Evolutionary conservation across 2,888 invertebrate species (phyloP).

Genomic region (Thera britannica): DNA sequence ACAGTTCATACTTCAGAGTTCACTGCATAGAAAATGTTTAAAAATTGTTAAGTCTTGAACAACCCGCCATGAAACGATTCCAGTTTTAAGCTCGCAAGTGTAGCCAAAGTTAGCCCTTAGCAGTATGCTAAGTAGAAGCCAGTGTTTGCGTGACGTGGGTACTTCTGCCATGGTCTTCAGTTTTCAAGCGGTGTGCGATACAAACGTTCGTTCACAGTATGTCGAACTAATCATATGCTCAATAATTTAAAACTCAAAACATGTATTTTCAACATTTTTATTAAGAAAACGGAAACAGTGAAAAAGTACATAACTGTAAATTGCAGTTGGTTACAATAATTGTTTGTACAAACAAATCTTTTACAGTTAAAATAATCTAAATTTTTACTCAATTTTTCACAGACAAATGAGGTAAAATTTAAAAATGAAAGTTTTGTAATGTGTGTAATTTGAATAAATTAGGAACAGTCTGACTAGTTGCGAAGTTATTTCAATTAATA

Average conservation of each 20-base stretch:
- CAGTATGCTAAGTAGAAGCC: too few species aligned
- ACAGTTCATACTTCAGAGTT: too few species aligned
- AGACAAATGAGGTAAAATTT: conserved; percentile 24
- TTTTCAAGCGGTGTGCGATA: too few species aligned
- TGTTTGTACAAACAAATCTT: conserved; percentile 77
- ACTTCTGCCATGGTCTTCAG: too few species aligned
- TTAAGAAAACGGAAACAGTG: conserved; percentile 85
- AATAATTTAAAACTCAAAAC: conserved; percentile 17
- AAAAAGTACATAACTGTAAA: conserved; percentile 85
- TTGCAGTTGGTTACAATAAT: conserved; percentile 78
- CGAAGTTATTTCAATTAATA: conserved; percentile 14
- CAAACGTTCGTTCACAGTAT: too few species aligned
- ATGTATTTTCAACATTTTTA: conserved; percentile 82
- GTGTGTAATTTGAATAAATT: conserved; percentile 17
- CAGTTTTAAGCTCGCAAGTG: too few species aligned
- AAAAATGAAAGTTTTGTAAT: background rate
- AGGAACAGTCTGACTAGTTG: conserved; percentile 35
- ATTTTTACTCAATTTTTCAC: conserved; percentile 70
- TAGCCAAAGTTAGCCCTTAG: too few species aligned
- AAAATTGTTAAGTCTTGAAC: too few species aligned
- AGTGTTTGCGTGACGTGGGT: too few species aligned
- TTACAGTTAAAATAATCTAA: conserved; percentile 70
- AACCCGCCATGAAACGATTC: too few species aligned
- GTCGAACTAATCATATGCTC: too few species aligned
- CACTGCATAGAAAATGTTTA: too few species aligned